Conservation (phyloP, 2,888 invertebrate genomes). For the Ochropleura leucogaster region DNA sequence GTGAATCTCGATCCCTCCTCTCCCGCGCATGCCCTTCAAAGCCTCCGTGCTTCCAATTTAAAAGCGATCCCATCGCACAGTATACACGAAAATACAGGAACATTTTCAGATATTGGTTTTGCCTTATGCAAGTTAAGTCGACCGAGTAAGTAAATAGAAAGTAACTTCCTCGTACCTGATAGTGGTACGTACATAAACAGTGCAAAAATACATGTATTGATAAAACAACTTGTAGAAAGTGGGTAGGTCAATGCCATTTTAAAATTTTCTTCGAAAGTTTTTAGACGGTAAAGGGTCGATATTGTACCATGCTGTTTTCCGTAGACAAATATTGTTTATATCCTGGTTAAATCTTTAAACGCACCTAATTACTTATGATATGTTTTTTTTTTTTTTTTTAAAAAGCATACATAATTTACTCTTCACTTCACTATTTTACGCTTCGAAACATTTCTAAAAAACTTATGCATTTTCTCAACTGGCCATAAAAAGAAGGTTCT, state of each 20-base stretch:
- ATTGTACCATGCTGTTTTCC: not conserved
- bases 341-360: not conserved
- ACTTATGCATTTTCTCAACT: not conserved
- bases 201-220: slow-evolving; percentile 5
- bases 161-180: slow-evolving; percentile 14
- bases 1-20: slow-evolving; percentile 84
- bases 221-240: slow-evolving; percentile 30
- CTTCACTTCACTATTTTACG: too few species aligned
- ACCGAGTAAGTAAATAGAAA: slow-evolving; percentile 19
- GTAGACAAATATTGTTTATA: not conserved
- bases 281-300: not conserved
- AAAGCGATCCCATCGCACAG: slow-evolving; percentile 78
- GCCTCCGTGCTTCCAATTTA: slow-evolving; percentile 78
- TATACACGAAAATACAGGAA: slow-evolving; percentile 67
- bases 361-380: not conserved
- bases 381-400: too few species aligned
- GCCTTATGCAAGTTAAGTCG: not conserved
- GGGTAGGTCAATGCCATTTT: slow-evolving; percentile 2
- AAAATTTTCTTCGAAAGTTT: not conserved
- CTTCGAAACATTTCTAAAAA: not conserved
- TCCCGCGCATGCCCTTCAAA: slow-evolving; percentile 75
- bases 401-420: too few species aligned
- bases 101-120: slow-evolving; percentile 7
- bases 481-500: slow-evolving; percentile 19
- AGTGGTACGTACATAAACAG: slow-evolving; percentile 21